Percentiles rank a stretch among this genome's conserved stretches.
Evolutionary conservation across 2,888 invertebrate species (phyloP).

Genomic region (Halocaridina rubra): DNA sequence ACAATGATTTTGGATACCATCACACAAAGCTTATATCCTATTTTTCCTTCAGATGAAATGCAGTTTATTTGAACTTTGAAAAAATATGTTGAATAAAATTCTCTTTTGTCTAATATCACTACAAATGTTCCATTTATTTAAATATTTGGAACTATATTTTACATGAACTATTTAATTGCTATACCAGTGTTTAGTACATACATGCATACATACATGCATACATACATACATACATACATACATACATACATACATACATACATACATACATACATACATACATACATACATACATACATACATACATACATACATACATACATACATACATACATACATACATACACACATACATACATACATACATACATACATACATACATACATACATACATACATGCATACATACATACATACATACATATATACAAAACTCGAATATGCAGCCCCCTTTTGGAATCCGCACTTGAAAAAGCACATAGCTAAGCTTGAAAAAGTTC

Average conservation of each 20-base stretch:
- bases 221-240: background rate
- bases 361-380: background rate
- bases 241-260: conserved; percentile 1
- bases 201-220: background rate
- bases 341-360: background rate
- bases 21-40: no score
- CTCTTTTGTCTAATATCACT: no score
- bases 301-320: background rate
- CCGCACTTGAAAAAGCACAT: no score
- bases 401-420: conserved; percentile 10
- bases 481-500: no score
- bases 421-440: conserved; percentile 3
- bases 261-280: background rate
- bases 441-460: no score
- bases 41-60: no score
- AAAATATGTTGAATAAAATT: no score
- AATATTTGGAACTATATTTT: no score
- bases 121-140: no score
- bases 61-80: no score
- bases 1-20: no score
- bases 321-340: background rate
- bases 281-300: background rate
- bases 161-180: no score
- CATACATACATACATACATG: background rate
- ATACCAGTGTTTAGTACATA: background rate